phyloP scores from a whole-genome alignment of 2,113 vertebrate genomes.

The Prionailurus viverrinus region DNA sequence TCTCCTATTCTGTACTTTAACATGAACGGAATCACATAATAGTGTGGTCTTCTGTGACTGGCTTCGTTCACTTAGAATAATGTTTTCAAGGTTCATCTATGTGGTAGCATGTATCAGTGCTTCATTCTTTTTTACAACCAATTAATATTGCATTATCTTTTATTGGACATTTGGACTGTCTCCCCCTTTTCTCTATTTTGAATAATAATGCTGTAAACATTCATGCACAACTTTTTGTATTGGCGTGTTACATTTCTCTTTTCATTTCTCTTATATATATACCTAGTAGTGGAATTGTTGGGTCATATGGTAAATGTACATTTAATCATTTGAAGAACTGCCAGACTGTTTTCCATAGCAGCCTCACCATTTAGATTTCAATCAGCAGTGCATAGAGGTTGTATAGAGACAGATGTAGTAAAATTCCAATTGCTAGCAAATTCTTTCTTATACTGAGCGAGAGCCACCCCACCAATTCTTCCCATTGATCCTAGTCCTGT shows the following conservation, averaged over 20 bases:
- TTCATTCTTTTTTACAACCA: not conserved
- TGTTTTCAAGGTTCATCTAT: not conserved
- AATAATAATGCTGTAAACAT: not conserved
- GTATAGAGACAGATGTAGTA: not conserved
- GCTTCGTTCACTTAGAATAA: not conserved
- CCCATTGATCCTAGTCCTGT: not conserved
- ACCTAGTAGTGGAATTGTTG: not conserved
- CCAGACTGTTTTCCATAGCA: not conserved
- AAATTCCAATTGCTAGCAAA: not conserved
- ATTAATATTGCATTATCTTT: not conserved
- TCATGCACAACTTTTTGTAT: not conserved
- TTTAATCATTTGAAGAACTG: not conserved
- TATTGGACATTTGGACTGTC: not conserved
- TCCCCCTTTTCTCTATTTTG: not conserved
- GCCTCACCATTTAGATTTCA: not conserved
- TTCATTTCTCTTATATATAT: not conserved
- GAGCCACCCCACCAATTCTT: not conserved
- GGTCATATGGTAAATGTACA: not conserved
- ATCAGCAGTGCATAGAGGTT: not conserved
- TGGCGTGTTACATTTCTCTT: not conserved
- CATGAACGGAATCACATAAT: not conserved
- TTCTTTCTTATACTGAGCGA: not conserved
- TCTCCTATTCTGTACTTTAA: not conserved
- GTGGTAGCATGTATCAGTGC: not conserved
- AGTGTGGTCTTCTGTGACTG: not conserved